Evolutionary conservation across 1,140 invertebrate species (phyloP), one percentile per base, ranked within the genome.

Genomic region (Copidosoma floridanum): DNA sequence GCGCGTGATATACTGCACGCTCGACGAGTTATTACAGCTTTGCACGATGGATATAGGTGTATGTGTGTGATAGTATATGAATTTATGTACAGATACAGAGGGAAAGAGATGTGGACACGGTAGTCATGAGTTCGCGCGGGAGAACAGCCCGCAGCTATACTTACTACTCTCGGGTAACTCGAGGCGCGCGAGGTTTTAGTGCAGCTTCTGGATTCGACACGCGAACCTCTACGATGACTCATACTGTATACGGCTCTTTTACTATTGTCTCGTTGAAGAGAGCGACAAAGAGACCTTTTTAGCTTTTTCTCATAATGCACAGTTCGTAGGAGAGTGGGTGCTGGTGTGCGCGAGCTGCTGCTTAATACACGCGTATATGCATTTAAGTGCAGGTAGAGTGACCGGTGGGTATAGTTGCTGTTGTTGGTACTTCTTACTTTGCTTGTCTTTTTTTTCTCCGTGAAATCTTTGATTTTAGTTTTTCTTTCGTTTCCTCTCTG

Each of bases 181-280:
- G 29, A 32, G 51, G n/a, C 24, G 16, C 37, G 18, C 51, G 51
- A n/a, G 52, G 56, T 46, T 64, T 72, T 70, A 73, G 71, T 73
- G 43, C 64, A 63, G 62, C 63, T 67, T 64, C 66, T 66, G 63
- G 56, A 64, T 71, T 66, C 71, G 63, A 62, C 61, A 66, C 62
- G 67, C 55, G 61, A 65, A 57, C 65, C 43, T 57, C 65, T n/a
- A n/a, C n/a, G n/a, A n/a, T n/a, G n/a, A n/a, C n/a, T n/a, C n/a
- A n/a, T n/a, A n/a, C n/a, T n/a, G n/a, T n/a, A n/a, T n/a, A n/a
- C n/a, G n/a, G n/a, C n/a, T n/a, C n/a, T n/a, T n/a, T n/a, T n/a
- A n/a, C n/a, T n/a, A n/a, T n/a, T n/a, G n/a, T n/a, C n/a, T n/a
- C n/a, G n/a, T n/a, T n/a, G n/a, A n/a, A n/a, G 47, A 14, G 20